Base-by-base conservation (phyloP, 2,888 invertebrate species). In the Idaea straminata region DNA sequence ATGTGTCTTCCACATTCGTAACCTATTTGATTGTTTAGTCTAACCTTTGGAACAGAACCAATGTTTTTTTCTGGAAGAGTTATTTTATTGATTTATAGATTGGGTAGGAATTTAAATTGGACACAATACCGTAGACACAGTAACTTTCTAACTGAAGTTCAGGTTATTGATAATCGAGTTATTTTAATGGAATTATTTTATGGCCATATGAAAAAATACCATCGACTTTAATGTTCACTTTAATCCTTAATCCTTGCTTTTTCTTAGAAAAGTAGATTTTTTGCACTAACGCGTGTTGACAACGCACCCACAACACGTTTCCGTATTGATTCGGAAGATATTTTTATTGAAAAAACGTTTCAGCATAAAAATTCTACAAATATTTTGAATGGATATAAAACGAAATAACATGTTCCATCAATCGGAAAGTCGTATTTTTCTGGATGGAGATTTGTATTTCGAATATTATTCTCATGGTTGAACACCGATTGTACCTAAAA, bases 31-130 rank as follows among this genome's bases (percentile, higher is more conserved):
- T 13, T 36, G 36, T 63, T 59, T 61, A 63, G 61, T 65, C 62
- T 65, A 63, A 69, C 66, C 69, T 69, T 66, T 64, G 25, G 36
- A 57, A 59, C 15, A 58, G 47, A 47, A 7, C 7, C 47, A 47
- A 13, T 13, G 7, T 47, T 47, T 47, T 6, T 10, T 47, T 47
- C 7, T 13, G 7, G 3, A 0, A 3, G 10, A 7, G 10, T 47
- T 13, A 47, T 47, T 13, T 47, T 7, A 13, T 7, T 47, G 10
- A 13, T 47, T 7, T 10, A 36, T 36, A 36, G 1, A 36, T 47
- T 13, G 7, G 13, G 47, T 47, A 0, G 13, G 47, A 3, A 4
- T 10, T 13, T 47, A 47, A 47, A 47, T 7, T 7, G 47, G 3
- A 25, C 25, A 25, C 25, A 25, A 25, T 25, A 25, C 3, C 25